Base-by-base conservation (phyloP, 2,113 vertebrate genomes). In the Melanerpes aurifrons region DNA sequence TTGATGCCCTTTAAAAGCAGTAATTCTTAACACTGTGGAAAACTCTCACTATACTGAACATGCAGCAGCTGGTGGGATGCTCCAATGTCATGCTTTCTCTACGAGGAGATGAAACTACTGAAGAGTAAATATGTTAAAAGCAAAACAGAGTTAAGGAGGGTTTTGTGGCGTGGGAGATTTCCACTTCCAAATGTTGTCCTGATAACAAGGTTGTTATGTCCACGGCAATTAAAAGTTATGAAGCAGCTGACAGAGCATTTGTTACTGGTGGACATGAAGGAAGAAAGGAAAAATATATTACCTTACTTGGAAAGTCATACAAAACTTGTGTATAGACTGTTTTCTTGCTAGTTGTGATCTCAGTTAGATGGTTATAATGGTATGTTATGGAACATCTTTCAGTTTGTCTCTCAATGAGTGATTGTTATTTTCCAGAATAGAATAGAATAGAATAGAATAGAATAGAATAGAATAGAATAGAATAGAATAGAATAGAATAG, bases 41-140 rank as follows among this genome's bases (percentile, higher is more conserved):
- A 91, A 89, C 72, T 73, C 43, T 93, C 56, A 63, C 71, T 53
- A 28, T 72, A 76, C n/a, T 80, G 70, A 91, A 80, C 57, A 40
- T 13, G 24, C 26, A 94, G 71, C 19, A 89, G 26, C 63, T 89
- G 59, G 29, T 90, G 56, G 56, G 61, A 77, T 82, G 47, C n/a
- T 92, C 69, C 91, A 77, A 93, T 71, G 92, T 74, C 85, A 86
- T 48, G 50, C 31, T 84, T 80, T 31, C 25, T 50, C 50, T 86
- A 15, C 48, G 43, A 72, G 64, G 47, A 59, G 22, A 57, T 37
- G 24, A 78, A 92, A 84, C 20, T 62, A 45, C 25, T 59, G 53
- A 89, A 84, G 53, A 92, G 31, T 78, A 92, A 85, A 74, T 20
- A 85, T 3, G 4, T 71, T 71, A 71, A 53, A 82, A 69, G 26